phyloP scores from a whole-genome alignment of 2,888 invertebrate species.

The Empis stercorea region DNA sequence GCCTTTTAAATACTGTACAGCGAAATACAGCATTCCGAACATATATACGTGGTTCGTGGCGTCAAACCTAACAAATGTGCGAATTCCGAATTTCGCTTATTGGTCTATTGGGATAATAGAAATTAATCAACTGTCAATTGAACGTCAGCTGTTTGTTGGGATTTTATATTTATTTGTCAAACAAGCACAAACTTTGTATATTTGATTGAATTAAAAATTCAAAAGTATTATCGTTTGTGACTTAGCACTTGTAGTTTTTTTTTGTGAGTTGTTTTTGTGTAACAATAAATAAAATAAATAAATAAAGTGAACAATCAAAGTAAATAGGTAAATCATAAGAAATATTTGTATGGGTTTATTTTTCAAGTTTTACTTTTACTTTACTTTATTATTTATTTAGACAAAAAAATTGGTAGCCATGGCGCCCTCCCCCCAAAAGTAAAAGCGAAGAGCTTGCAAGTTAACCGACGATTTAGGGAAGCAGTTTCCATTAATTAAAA shows the following conservation, averaged over 20 bases:
- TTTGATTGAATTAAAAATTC: neutral
- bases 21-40: no score
- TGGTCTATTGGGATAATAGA: neutral
- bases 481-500: neutral
- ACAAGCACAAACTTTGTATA: neutral
- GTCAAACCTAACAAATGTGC: neutral
- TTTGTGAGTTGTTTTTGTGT: neutral
- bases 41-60: no score
- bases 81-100: neutral
- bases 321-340: neutral
- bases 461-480: neutral
- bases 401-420: neutral
- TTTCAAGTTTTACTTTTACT: neutral
- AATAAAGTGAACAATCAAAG: neutral
- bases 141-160: neutral
- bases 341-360: neutral
- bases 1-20: no score
- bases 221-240: neutral
- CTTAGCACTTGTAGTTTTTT: neutral
- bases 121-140: neutral
- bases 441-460: neutral
- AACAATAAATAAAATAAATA: neutral
- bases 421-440: no score
- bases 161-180: neutral
- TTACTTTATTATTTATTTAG: neutral